Conservation (phyloP, 35 echinoderm and acorn worm genomes). For the Anneissia japonica region DNA sequence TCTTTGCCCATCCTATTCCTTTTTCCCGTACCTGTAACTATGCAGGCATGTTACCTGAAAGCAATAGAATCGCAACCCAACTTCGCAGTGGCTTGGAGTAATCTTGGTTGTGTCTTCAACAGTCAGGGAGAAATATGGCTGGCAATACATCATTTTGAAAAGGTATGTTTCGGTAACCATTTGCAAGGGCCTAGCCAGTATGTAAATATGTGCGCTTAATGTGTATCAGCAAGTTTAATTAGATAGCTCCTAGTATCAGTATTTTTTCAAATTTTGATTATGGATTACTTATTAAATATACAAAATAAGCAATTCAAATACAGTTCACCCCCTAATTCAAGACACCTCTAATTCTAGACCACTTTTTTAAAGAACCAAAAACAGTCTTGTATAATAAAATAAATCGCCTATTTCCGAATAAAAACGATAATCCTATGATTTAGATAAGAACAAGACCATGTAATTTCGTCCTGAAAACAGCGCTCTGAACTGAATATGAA, state of each 20-base stretch:
- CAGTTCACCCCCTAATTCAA: too few relatives aligned
- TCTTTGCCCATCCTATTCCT: background rate
- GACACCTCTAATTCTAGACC: background rate
- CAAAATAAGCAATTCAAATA: too few relatives aligned
- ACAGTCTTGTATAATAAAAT: too few relatives aligned
- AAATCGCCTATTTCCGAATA: too few relatives aligned
- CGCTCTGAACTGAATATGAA: too few relatives aligned
- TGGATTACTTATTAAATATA: too few relatives aligned
- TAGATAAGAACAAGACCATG: too few relatives aligned
- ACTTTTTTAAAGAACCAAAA: too few relatives aligned
- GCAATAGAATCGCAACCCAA: slow-evolving; percentile 97
- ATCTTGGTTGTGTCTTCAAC: slow-evolving; percentile 96
- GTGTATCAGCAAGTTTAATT: background rate
- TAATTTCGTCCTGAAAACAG: too few relatives aligned
- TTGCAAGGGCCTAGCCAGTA: background rate
- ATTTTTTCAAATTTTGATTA: too few relatives aligned
- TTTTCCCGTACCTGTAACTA: background rate
- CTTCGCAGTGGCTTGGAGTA: slow-evolving; percentile 99
- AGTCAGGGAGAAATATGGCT: slow-evolving; percentile 96
- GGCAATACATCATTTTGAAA: slow-evolving; percentile 99
- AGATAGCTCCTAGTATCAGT: too few relatives aligned
- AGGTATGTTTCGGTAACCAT: slow-evolving; percentile 49
- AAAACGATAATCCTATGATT: too few relatives aligned
- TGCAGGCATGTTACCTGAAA: slow-evolving; percentile 93
- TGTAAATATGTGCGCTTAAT: background rate